Percentiles rank a stretch among this genome's conserved stretches.
Evolutionary conservation across 2,888 invertebrate species (phyloP).

Genomic region (Pecten maximus): DNA sequence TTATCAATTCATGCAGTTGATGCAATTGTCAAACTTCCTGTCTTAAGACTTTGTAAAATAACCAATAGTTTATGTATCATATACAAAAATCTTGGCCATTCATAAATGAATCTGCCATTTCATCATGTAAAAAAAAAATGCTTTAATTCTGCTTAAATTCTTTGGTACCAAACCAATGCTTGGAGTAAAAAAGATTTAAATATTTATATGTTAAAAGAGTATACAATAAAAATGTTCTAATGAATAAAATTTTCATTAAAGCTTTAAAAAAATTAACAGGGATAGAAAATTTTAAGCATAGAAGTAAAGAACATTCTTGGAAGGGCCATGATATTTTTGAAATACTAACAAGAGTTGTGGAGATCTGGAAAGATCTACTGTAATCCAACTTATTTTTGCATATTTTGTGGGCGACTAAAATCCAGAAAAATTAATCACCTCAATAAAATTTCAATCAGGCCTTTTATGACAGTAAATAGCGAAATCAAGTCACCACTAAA

Average conservation of each 20-base stretch:
- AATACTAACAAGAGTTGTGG: neutral
- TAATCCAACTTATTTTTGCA: too few relatives aligned
- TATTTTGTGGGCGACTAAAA: too few relatives aligned
- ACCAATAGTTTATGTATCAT: neutral
- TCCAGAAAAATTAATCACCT: too few relatives aligned
- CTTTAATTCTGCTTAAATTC: neutral
- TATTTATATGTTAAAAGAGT: neutral
- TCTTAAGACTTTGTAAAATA: neutral
- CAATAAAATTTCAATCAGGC: too few relatives aligned
- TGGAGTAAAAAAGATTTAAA: neutral
- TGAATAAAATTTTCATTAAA: neutral
- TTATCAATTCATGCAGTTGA: neutral
- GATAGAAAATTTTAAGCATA: neutral
- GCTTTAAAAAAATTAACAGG: neutral
- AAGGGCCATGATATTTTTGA: neutral
- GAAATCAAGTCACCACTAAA: too few relatives aligned
- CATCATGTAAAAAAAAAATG: neutral
- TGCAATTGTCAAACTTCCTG: slow-evolving; percentile 27
- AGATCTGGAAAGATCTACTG: neutral
- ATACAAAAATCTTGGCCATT: neutral
- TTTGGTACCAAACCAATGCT: neutral
- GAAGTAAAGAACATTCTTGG: neutral
- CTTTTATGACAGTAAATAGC: too few relatives aligned
- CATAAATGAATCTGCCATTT: neutral
- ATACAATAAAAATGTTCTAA: neutral